Percentiles rank a stretch among this genome's conserved stretches.
Conservation (phyloP, 2,113 vertebrate species). For the Varanus komodoensis region DNA sequence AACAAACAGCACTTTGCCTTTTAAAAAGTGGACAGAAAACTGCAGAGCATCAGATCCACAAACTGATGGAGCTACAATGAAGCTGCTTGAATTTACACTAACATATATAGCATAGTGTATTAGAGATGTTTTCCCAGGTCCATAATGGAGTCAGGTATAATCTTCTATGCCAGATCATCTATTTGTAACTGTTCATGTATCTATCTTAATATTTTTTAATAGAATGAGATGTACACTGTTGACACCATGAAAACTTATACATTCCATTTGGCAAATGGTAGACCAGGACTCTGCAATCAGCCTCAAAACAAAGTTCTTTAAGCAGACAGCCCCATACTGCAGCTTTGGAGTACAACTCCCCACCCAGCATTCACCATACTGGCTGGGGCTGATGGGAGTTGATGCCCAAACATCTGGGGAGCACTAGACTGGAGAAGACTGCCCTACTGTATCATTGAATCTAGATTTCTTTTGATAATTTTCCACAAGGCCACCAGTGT, state of each 20-base stretch:
- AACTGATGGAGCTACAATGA: neutral
- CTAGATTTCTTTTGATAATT: conserved; percentile 13
- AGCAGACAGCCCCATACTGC: neutral
- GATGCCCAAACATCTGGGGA: too few relatives aligned
- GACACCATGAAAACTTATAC: neutral
- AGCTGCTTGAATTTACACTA: neutral
- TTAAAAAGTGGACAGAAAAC: neutral
- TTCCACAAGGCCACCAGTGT: neutral
- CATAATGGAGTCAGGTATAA: neutral
- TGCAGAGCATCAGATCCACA: neutral
- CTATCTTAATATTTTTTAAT: neutral
- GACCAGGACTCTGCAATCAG: neutral
- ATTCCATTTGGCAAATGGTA: neutral
- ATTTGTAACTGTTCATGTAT: neutral
- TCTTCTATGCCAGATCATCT: too few relatives aligned
- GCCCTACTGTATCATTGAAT: neutral
- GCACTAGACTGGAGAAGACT: too few relatives aligned
- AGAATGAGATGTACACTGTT: neutral
- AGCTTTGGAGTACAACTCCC: too few relatives aligned
- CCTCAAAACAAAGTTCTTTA: neutral
- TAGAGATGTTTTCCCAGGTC: neutral
- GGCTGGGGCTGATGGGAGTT: too few relatives aligned
- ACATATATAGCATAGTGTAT: neutral
- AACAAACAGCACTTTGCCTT: neutral
- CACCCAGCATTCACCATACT: too few relatives aligned